A percentile compares a stretch with the other conserved stretches of the same genome.
Evolutionary conservation across 2,797 vertebrate genomes (phyloP).

Genomic region (Myoxocephalus aenaeus): DNA sequence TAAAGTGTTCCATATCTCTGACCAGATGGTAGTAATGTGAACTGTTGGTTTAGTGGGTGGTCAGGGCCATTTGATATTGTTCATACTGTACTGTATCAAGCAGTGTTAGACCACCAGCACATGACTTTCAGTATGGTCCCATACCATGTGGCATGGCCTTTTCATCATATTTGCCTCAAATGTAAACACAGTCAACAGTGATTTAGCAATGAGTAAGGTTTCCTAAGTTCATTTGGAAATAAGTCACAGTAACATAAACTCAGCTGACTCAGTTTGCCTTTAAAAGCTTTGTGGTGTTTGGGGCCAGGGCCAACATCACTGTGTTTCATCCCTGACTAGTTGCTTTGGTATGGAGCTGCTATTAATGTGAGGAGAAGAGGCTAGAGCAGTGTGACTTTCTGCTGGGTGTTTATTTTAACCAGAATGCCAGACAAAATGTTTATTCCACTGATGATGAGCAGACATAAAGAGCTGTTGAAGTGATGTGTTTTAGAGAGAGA

Average conservation of each 20-base stretch:
- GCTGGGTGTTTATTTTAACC: constrained; percentile 51
- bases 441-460: constrained; percentile 58
- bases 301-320: not conserved
- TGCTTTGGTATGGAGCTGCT: constrained; percentile 31
- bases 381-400: constrained; percentile 13
- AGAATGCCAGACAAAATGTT: constrained; percentile 55
- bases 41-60: not conserved
- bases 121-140: not conserved
- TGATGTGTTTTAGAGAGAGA: not conserved
- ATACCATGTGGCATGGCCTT: not conserved
- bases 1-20: not conserved
- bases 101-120: not conserved
- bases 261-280: constrained; percentile 29
- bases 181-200: constrained; percentile 12
- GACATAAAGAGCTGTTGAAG: constrained; percentile 34
- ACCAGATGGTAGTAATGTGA: not conserved
- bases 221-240: constrained; percentile 3
- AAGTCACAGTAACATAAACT: constrained; percentile 53
- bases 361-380: constrained; percentile 12
- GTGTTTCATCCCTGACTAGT: constrained; percentile 21
- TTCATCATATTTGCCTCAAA: not conserved
- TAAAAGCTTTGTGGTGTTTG: constrained; percentile 42
- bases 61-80: not conserved
- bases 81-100: not conserved
- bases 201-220: not conserved